Base-by-base conservation (phyloP, 2,113 vertebrate species). In the Hippolais icterina region DNA sequence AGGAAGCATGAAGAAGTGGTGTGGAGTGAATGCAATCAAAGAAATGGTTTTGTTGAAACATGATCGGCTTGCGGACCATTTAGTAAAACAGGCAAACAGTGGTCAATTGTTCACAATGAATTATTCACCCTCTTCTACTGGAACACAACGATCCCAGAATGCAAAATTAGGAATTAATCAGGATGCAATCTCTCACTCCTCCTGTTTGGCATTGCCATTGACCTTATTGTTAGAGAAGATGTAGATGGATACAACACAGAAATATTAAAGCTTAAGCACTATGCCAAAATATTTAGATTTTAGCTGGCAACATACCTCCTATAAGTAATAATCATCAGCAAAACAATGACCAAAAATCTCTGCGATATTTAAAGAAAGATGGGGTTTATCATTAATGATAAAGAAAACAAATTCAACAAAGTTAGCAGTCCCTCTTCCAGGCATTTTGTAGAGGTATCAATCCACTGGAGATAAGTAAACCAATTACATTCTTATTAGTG, bases 151-250 rank as follows among this genome's bases (percentile, higher is more conserved):
- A 93, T 85, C n/a, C 50, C 15, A 49, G 96, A 97, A 97, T 96
- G 75, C 84, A 91, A 96, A 96, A 96, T 91, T 35, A 93, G 65
- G 70, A 83, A 42, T 69, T 93, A 92, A 95, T 94, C 75, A 95
- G 89, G 84, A 96, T 93, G 93, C 89, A 94, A 5, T 69, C 53
- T 72, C 83, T 91, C 63, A 53, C 70, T 93, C 25, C 46, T 95
- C 53, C 49, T 79, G 53, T 80, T 80, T 76, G 78, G 81, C 89
- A 87, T 95, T 96, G 84, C 23, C 89, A 83, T 17, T 91, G 91
- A 95, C 93, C 89, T 97, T 94, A 89, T 29, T 1, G 46, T 87
- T 70, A 89, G 61, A 94, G 57, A 84, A 82, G 52, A 41, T 76
- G 46, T 25, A 46, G 22, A 53, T 25, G 31, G 74, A 69, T 72